phyloP scores from a whole-genome alignment of 2,888 invertebrate genomes.

The Temnothorax unifasciatus region DNA sequence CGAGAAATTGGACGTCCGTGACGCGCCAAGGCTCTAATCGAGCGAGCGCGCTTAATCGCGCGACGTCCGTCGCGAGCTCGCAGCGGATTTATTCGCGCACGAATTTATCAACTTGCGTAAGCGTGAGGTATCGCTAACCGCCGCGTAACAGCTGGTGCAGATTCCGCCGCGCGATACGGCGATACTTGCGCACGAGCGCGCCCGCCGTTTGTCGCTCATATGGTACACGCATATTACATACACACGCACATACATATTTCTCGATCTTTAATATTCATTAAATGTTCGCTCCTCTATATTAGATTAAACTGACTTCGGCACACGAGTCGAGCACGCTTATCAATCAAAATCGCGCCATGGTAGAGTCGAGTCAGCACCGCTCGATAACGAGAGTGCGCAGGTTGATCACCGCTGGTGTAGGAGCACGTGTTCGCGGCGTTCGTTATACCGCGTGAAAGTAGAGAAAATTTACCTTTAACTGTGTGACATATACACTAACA shows the following conservation, averaged over 20 bases:
- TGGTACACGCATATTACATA: neutral
- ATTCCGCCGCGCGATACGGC: neutral
- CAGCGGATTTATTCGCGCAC: neutral
- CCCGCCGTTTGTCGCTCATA: neutral
- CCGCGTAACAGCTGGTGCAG: neutral
- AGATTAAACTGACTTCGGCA: neutral
- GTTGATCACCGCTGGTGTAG: conserved; percentile 61
- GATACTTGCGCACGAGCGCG: neutral
- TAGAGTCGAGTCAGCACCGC: neutral
- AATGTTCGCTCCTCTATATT: neutral
- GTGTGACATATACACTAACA: conserved; percentile 16
- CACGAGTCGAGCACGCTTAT: neutral
- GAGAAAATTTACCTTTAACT: conserved; percentile 74
- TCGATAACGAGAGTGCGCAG: conserved; percentile 6
- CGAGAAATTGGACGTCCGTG: conserved; percentile 22
- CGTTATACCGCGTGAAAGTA: conserved; percentile 77
- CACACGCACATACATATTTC: neutral
- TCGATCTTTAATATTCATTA: neutral
- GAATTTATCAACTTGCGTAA: conserved; percentile 15
- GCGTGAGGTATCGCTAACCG: neutral
- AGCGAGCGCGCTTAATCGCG: neutral
- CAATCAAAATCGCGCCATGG: neutral
- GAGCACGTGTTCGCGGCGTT: conserved; percentile 60
- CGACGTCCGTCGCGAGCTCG: neutral
- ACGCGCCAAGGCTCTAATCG: neutral